Evolutionary conservation across 2,797 vertebrate species (phyloP).

Genomic region (Florisuga fusca): DNA sequence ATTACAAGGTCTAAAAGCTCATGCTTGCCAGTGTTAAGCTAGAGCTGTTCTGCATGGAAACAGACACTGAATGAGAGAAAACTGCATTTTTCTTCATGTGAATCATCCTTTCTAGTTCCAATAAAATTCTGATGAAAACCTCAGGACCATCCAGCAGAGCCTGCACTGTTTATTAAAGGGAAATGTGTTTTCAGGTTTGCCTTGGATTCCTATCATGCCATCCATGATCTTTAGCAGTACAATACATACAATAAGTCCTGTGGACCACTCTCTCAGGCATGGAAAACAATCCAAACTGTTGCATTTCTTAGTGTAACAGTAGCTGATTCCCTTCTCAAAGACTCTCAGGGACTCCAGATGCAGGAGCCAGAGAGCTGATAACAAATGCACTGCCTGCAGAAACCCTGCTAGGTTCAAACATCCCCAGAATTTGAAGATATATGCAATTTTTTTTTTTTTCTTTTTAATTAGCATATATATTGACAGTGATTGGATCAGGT

Average conservation of each 20-base stretch:
- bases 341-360: neutral
- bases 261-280: neutral
- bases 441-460: neutral
- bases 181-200: neutral
- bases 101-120: neutral
- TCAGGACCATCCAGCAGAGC: slow-evolving; percentile 1
- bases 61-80: neutral
- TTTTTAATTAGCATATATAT: neutral
- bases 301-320: neutral
- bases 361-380: neutral
- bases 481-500: neutral
- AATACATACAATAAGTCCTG: neutral
- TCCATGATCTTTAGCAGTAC: neutral
- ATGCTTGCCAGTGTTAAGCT: neutral
- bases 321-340: neutral
- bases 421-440: neutral
- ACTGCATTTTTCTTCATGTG: neutral
- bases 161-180: neutral
- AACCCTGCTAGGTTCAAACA: neutral
- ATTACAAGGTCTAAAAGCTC: slow-evolving; percentile 10
- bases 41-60: neutral
- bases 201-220: neutral
- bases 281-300: neutral
- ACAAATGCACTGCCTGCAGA: neutral
- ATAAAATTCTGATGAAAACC: neutral